These are phyloP conservation scores for Tachysurus vachellii DNA, from an alignment of 2,113 vertebrate genomes.

Conservation along the genomic window DNA sequence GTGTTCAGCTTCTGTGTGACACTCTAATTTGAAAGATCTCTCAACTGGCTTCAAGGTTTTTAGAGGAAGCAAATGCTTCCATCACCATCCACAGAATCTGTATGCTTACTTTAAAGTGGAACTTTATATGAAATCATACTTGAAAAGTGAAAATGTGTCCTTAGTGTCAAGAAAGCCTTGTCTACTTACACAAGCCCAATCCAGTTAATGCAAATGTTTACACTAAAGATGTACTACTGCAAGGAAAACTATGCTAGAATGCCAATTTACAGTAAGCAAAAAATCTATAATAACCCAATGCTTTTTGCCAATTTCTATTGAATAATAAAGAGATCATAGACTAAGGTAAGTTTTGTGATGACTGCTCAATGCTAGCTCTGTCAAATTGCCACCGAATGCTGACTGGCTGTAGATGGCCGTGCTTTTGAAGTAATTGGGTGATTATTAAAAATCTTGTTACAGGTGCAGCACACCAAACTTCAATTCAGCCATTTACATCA, in stretches of 20 bases:
- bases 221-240: background rate
- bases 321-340: background rate
- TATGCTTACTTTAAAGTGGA: background rate
- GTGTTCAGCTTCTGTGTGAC: no score
- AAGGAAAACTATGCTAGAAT: background rate
- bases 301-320: background rate
- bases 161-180: background rate
- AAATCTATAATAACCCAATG: background rate
- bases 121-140: background rate
- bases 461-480: background rate
- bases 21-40: background rate
- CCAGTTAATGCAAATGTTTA: background rate
- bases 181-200: background rate
- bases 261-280: background rate
- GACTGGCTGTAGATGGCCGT: background rate
- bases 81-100: background rate
- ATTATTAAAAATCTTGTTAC: background rate
- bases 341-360: background rate
- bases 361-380: background rate
- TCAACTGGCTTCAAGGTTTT: background rate
- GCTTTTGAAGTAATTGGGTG: background rate
- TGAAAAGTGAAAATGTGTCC: background rate
- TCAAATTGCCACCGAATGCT: background rate
- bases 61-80: background rate
- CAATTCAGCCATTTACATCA: background rate